Evolutionary conservation across 2,113 vertebrate species (phyloP).

Genomic region (Sebastes fasciatus): DNA sequence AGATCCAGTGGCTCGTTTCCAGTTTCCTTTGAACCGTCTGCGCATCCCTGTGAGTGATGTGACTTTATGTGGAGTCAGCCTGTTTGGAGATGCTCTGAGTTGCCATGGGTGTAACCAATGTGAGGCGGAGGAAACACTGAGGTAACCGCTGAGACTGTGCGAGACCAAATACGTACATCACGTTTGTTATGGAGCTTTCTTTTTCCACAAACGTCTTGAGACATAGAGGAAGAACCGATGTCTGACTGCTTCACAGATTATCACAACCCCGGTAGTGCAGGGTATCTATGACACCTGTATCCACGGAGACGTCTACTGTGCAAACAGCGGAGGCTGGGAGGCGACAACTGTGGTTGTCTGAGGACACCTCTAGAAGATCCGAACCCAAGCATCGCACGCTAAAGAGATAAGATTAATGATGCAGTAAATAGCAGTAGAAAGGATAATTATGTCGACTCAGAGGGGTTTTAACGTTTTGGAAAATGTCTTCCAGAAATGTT

Average conservation of each 20-base stretch:
- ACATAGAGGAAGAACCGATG: not conserved
- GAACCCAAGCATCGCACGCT: not conserved
- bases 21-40: conserved; percentile 39
- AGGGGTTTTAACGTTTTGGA: not conserved
- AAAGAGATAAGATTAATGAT: not conserved
- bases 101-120: not conserved
- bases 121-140: not conserved
- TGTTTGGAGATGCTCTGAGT: not conserved
- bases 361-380: not conserved
- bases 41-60: conserved; percentile 42
- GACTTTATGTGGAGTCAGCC: conserved; percentile 34
- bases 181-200: not conserved
- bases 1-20: conserved; percentile 55
- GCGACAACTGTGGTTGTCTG: not conserved
- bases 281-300: not conserved
- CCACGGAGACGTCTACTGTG: not conserved
- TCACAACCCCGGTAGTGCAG: not conserved
- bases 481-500: not conserved
- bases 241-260: not conserved
- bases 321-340: not conserved
- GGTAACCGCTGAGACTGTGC: not conserved
- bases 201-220: not conserved
- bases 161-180: conserved; percentile 4
- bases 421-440: not conserved
- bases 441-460: not conserved